Percentiles rank a stretch among this genome's conserved stretches.
Evolutionary conservation across 2,113 vertebrate species (phyloP).

Genomic region (Cyanocitta stelleri): DNA sequence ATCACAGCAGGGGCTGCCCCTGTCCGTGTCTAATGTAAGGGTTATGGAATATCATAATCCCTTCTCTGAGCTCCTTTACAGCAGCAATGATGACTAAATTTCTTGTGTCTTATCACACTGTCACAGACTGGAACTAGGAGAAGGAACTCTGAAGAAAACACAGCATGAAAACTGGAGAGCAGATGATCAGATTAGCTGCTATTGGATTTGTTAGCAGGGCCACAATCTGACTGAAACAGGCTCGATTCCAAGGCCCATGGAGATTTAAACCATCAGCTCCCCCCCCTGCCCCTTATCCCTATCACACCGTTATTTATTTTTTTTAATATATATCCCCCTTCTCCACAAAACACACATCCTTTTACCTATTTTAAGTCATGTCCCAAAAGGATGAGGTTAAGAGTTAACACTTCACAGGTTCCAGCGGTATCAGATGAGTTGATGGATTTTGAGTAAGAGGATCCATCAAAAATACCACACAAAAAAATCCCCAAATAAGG

Average conservation of each 20-base stretch:
- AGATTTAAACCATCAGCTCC: slow-evolving; percentile 74
- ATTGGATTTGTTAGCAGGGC: slow-evolving; percentile 86
- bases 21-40: slow-evolving; percentile 92
- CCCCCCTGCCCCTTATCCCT: background rate
- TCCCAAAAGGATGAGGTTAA: slow-evolving; percentile 64
- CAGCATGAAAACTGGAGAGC: slow-evolving; percentile 92
- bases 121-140: slow-evolving; percentile 93
- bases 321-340: slow-evolving; percentile 33
- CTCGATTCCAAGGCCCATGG: slow-evolving; percentile 79
- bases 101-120: slow-evolving; percentile 98
- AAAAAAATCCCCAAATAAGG: background rate
- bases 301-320: slow-evolving; percentile 15
- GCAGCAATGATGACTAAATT: slow-evolving; percentile 94
- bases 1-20: slow-evolving; percentile 73
- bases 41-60: slow-evolving; percentile 95
- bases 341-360: slow-evolving; percentile 66
- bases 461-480: background rate
- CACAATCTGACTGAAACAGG: slow-evolving; percentile 87
- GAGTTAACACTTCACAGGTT: slow-evolving; percentile 78
- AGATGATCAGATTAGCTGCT: slow-evolving; percentile 94
- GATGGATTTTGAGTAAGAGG: slow-evolving; percentile 48
- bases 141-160: slow-evolving; percentile 89
- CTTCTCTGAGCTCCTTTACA: slow-evolving; percentile 86
- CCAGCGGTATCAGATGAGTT: slow-evolving; percentile 72
- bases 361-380: slow-evolving; percentile 68